Evolutionary conservation across 2,797 vertebrate species (phyloP), one percentile per base, ranked within the genome.

Genomic region (Remorina albescens): DNA sequence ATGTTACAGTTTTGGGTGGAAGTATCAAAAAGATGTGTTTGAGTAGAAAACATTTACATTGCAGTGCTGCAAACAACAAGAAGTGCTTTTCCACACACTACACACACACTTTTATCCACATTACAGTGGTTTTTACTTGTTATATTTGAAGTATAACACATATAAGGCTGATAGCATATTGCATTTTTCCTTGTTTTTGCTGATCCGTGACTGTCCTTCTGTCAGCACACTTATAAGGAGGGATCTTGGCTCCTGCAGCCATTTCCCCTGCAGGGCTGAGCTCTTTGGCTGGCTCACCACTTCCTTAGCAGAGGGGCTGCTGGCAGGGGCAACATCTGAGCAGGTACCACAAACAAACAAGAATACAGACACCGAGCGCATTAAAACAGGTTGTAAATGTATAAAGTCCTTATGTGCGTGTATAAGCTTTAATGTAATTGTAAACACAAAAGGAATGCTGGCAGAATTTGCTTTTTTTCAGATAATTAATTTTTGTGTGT

Each of bases 221-320:
- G 81, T 83, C 80, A 39, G 64, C 68, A 79, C 82, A 74, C 73
- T 47, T 74, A 46, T 51, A 79, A 85, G 80, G 86, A 90, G 71
- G 72, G 50, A 83, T 86, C 86, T 92, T 91, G 91, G 92, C 91
- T 88, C 75, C 69, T 76, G 83, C 81, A 76, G 82, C 62, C 78
- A 13, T 71, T 81, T 79, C 66, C 78, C 89, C 90, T 85, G 90
- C 88, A 87, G 93, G 68, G 87, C 88, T 88, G 73, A 89, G 86
- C 90, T 90, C 87, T 92, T 92, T 94, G 93, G 92, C 92, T 81
- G 81, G 78, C 73, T 80, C n/a, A 15, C 21, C 68, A 86, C 85
- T 94, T 92, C 92, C 89, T 82, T 74, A 89, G 85, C 92, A 90
- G 87, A 91, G 92, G 92, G 91, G 76, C 87, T 83, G 85, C 92